Percentiles rank a stretch among this genome's conserved stretches.
Evolutionary conservation across 2,113 vertebrate genomes (phyloP).

Genomic region (Phylloscopus whistleri): DNA sequence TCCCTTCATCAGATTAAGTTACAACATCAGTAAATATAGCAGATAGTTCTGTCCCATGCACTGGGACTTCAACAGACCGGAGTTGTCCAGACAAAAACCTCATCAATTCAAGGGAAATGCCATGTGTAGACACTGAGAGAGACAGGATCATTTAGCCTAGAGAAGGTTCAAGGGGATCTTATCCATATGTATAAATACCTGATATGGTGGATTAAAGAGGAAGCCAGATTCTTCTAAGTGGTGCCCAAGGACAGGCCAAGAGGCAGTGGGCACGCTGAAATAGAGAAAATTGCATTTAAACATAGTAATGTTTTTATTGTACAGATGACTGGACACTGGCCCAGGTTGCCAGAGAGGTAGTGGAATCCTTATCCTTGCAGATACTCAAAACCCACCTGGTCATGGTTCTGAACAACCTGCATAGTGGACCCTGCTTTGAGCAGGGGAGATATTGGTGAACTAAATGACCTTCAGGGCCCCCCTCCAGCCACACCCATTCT

Average conservation of each 20-base stretch:
- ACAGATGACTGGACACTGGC: neutral
- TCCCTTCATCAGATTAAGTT: neutral
- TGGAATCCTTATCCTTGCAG: neutral
- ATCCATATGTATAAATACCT: neutral
- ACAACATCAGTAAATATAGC: neutral
- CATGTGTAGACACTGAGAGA: neutral
- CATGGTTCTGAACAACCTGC: neutral
- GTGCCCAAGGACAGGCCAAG: neutral
- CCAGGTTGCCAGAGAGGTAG: neutral
- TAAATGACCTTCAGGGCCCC: neutral
- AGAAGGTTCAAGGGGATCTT: neutral
- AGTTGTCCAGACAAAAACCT: neutral
- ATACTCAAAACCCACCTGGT: neutral
- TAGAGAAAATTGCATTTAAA: neutral
- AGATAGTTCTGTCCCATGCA: neutral
- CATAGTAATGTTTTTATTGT: neutral
- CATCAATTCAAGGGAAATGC: neutral
- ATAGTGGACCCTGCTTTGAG: neutral
- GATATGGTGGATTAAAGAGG: neutral
- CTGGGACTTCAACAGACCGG: neutral
- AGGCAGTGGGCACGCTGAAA: neutral
- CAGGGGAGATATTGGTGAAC: neutral
- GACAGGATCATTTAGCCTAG: neutral
- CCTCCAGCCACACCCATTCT: neutral
- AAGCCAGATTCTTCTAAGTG: neutral